Evolutionary conservation across 2,113 vertebrate genomes (phyloP).

Genomic region (Uropsilus gracilis): DNA sequence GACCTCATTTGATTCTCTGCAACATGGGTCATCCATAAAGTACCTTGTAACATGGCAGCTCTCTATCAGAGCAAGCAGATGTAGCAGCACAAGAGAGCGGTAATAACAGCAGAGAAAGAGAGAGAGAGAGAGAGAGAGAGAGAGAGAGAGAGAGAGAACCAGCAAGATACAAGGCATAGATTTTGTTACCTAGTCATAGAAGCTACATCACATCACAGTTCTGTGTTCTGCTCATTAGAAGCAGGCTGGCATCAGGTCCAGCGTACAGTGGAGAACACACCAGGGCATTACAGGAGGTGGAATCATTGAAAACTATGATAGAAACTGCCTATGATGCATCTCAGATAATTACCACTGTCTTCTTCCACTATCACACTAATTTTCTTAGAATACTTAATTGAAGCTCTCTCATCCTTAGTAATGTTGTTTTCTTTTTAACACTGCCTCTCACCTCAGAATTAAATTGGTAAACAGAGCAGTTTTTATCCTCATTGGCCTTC

Average conservation of each 20-base stretch:
- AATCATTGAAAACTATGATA: not conserved
- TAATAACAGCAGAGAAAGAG: too few species aligned
- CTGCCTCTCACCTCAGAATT: not conserved
- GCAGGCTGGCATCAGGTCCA: not conserved
- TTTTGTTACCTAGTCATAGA: not conserved
- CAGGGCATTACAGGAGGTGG: not conserved
- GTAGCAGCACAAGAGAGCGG: too few species aligned
- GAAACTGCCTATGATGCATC: not conserved
- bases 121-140: not conserved
- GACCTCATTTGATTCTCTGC: not conserved
- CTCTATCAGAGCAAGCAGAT: not conserved
- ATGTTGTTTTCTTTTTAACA: not conserved
- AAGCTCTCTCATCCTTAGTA: not conserved
- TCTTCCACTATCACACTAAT: too few species aligned
- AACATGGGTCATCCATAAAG: not conserved
- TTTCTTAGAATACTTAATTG: not conserved
- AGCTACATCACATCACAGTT: not conserved
- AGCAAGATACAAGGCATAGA: not conserved
- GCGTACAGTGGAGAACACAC: not conserved
- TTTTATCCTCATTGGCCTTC: not conserved
- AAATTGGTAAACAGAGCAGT: not conserved
- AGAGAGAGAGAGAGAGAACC: not conserved
- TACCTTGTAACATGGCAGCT: not conserved
- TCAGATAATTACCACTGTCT: not conserved
- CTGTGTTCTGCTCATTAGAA: not conserved